Evolutionary conservation across 1,140 invertebrate species (phyloP).

Genomic region (Pectinophora gossypiella): DNA sequence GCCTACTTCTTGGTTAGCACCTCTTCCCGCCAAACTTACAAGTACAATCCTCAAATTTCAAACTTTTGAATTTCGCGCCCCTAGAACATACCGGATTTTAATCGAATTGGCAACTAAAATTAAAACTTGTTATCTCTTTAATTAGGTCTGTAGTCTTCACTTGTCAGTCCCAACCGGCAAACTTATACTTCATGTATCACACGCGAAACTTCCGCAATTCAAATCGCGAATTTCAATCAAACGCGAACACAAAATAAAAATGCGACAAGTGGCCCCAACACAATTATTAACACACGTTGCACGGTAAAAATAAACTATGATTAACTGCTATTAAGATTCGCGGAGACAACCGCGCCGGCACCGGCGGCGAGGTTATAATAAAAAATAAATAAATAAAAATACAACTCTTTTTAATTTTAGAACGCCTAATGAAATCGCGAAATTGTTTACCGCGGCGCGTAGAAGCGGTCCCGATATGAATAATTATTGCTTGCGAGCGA

Average conservation of each 20-base stretch:
- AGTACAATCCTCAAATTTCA: no score
- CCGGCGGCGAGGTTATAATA: slow-evolving; percentile 44
- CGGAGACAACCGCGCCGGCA: slow-evolving; percentile 49
- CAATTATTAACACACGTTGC: slow-evolving; percentile 72
- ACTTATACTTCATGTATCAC: slow-evolving; percentile 30
- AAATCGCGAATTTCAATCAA: slow-evolving; percentile 45
- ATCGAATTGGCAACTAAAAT: slow-evolving; percentile 17
- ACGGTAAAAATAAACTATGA: slow-evolving; percentile 74
- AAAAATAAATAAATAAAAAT: slow-evolving; percentile 35
- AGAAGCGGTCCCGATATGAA: slow-evolving; percentile 63
- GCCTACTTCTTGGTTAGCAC: slow-evolving; percentile 41
- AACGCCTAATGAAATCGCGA: slow-evolving; percentile 48
- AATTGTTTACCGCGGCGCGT: slow-evolving; percentile 57
- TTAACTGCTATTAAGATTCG: slow-evolving; percentile 71
- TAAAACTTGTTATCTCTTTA: slow-evolving; percentile 19
- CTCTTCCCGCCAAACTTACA: slow-evolving; percentile 63
- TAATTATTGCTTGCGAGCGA: slow-evolving; percentile 65
- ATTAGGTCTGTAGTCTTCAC: slow-evolving; percentile 26
- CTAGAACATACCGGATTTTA: slow-evolving; percentile 9
- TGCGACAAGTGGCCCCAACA: slow-evolving; percentile 55
- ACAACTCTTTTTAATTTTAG: background rate
- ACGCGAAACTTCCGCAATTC: slow-evolving; percentile 56
- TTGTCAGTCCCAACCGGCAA: slow-evolving; percentile 29
- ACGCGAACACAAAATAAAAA: slow-evolving; percentile 56
- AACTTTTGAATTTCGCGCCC: slow-evolving; percentile 15